These are phyloP conservation scores for Zoanthus sansibaricus DNA, from an alignment of 92 coral and sea anemone species.

Conservation along the genomic window DNA sequence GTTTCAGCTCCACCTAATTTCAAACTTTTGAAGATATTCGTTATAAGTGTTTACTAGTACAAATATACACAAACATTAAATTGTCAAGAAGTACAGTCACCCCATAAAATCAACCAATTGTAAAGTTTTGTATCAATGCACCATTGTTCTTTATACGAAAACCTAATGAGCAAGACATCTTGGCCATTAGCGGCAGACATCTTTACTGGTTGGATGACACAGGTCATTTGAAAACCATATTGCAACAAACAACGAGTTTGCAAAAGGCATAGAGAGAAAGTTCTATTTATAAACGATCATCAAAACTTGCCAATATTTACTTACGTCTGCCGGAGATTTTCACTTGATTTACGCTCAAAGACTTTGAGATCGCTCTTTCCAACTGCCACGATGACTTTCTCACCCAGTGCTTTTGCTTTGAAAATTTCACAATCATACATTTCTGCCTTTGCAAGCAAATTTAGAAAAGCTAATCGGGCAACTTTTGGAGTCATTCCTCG, in stretches of 20 bases:
- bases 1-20: neutral
- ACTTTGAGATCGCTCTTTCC: conserved; percentile 89
- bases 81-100: neutral
- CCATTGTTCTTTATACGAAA: conserved; percentile 22
- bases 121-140: neutral
- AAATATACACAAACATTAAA: neutral
- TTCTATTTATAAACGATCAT: neutral
- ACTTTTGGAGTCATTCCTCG: conserved; percentile 76
- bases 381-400: conserved; percentile 88
- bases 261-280: neutral
- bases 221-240: conserved; percentile 16
- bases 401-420: conserved; percentile 91
- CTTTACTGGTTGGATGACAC: neutral
- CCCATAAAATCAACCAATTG: conserved; percentile 1
- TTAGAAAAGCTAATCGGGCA: conserved; percentile 85
- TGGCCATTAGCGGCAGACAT: too few species aligned
- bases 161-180: neutral
- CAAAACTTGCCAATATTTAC: conserved; percentile 27
- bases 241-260: neutral
- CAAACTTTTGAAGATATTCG: neutral
- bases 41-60: neutral
- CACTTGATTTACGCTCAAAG: conserved; percentile 80
- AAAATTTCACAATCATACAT: conserved; percentile 92
- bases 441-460: conserved; percentile 86
- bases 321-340: conserved; percentile 90